Base-by-base conservation (phyloP, 2,113 vertebrate genomes). In the Chiloscyllium plagiosum region DNA sequence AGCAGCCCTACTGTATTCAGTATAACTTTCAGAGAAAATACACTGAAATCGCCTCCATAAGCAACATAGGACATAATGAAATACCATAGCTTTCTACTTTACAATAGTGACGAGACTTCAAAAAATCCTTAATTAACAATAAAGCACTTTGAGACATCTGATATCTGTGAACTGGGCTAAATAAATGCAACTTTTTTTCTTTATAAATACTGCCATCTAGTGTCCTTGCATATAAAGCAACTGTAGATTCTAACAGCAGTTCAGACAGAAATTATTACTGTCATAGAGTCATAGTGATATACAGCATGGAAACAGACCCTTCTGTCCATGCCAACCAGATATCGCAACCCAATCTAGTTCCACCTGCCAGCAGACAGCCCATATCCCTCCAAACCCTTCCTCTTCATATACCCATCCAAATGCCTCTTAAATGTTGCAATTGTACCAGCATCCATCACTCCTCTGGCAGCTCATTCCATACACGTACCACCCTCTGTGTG, bases 171-270 rank as follows among this genome's bases (percentile, higher is more conserved):
- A 76, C 3, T 33, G 33, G 2, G 72, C 72, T 76, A 76, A 2
- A 76, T 76, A 76, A 76, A 76, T n/a, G 29, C 72, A 76, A 76
- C 10, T 76, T 1, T 76, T 76, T 76, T 76, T 76, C 7, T 76
- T 33, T 76, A 13, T 56, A 61, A 52, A 61, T 29, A 95, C 94
- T 95, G 94, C 94, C 94, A 95, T 37, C 94, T 95, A 50, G 94
- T 76, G 94, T 72, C 56, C 56, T 61, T 72, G 47, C 13, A 66
- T 68, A 37, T 68, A 66, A 68, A n/a, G n/a, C 61, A 37, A 90
- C 22, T 66, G 17, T 33, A 95, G 37, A 72, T 72, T 72, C 37
- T 95, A 66, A n/a, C 22, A 47, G 66, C 10, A 26, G 8, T 15
- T 47, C 17, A 7, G 19, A 42, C 90, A 66, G 65, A 19, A 47